Evolutionary conservation across 2,797 vertebrate genomes (phyloP).

Genomic region (Garrulus glandarius): DNA sequence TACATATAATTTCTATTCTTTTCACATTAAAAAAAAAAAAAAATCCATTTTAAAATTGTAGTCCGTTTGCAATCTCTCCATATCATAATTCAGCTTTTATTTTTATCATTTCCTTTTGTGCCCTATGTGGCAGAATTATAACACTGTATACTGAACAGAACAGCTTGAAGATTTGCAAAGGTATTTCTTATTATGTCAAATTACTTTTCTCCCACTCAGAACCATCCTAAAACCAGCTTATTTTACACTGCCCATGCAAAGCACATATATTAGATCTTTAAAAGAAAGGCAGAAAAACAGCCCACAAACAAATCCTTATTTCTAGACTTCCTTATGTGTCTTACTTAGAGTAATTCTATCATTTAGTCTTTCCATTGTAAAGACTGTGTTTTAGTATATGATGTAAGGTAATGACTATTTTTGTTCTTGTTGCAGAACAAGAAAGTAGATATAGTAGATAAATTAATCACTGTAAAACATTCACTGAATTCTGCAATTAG

Average conservation of each 20-base stretch:
- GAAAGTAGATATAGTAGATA: neutral
- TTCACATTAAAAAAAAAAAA: neutral
- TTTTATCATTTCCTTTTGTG: neutral
- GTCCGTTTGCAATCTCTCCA: neutral
- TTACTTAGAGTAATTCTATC: neutral
- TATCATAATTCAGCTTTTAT: neutral
- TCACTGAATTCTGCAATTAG: slow-evolving; percentile 8
- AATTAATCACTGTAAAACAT: neutral
- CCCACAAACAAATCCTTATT: neutral
- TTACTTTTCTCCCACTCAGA: neutral
- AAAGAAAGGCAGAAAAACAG: neutral
- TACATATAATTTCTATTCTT: neutral
- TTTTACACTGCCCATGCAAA: neutral
- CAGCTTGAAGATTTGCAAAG: neutral
- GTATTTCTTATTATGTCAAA: slow-evolving; percentile 7
- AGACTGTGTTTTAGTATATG: neutral
- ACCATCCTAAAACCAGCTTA: neutral
- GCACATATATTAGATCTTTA: neutral
- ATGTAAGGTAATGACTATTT: neutral
- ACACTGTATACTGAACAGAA: neutral
- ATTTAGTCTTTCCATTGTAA: neutral
- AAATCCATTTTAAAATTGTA: neutral
- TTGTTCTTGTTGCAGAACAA: neutral
- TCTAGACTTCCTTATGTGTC: neutral
- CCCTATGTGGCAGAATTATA: neutral